These are phyloP conservation scores for Cataglyphis altisquamis DNA, from an alignment of 2,888 invertebrate species.

Conservation along the genomic window DNA sequence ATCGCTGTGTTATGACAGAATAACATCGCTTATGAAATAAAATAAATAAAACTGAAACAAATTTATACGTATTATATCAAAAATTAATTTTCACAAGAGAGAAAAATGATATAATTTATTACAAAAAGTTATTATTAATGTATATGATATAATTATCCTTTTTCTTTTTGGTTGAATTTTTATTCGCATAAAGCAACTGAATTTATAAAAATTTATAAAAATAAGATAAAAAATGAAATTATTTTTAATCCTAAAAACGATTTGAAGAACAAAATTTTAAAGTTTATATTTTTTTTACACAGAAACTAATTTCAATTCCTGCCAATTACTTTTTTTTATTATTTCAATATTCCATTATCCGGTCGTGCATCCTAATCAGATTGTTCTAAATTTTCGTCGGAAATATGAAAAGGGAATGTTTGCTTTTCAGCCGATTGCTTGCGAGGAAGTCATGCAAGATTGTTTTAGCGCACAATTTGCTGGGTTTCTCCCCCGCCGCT, in stretches of 20 bases:
- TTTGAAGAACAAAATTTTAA: neutral
- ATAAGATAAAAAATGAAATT: too few relatives aligned
- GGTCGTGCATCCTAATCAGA: conserved; percentile 4
- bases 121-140: neutral
- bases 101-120: neutral
- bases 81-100: neutral
- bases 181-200: too few relatives aligned
- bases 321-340: conserved; percentile 17
- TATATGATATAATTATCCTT: neutral
- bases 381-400: conserved; percentile 8
- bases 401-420: conserved; percentile 23
- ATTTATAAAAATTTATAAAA: neutral
- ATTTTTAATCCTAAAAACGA: neutral
- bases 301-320: conserved; percentile 17
- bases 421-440: conserved; percentile 18
- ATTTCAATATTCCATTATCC: conserved; percentile 16
- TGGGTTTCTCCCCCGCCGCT: neutral
- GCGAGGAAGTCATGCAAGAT: conserved; percentile 21
- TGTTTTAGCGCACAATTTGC: conserved; percentile 12
- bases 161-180: neutral
- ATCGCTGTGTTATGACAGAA: neutral
- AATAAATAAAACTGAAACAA: neutral
- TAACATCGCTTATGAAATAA: neutral
- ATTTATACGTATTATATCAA: neutral
- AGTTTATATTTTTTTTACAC: neutral